Percentiles rank a stretch among this genome's conserved stretches.
Evolutionary conservation across 2,888 invertebrate genomes (phyloP).

Genomic region (Crocallis elinguaria): DNA sequence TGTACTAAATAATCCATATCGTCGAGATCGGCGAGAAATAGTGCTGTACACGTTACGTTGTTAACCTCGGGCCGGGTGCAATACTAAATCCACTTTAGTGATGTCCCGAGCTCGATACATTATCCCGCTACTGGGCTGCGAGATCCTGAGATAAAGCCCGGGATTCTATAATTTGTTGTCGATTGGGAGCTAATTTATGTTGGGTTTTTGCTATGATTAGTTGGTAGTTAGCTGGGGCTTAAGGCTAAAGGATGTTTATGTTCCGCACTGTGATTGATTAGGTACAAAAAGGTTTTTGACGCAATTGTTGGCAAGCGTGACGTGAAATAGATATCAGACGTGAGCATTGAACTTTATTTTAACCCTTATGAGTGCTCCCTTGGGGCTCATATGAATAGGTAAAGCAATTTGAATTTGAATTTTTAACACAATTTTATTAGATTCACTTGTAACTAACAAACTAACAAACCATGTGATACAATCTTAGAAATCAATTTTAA

Average conservation of each 20-base stretch:
- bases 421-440: too few species aligned
- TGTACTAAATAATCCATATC: conserved; percentile 40
- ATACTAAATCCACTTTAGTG: conserved; percentile 75
- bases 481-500: too few species aligned
- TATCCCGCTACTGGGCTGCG: conserved; percentile 70
- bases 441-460: too few species aligned
- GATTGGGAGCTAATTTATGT: conserved; percentile 57
- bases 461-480: too few species aligned
- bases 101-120: conserved; percentile 71
- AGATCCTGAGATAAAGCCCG: conserved; percentile 62
- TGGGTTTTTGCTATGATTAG: conserved; percentile 30
- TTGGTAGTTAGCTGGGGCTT: conserved; percentile 1
- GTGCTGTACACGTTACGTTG: conserved; percentile 51
- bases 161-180: conserved; percentile 63
- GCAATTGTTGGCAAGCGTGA: too few species aligned
- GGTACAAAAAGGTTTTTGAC: too few species aligned
- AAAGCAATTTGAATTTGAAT: too few species aligned
- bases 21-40: conserved; percentile 47
- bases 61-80: conserved; percentile 68
- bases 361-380: too few species aligned
- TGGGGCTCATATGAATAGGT: too few species aligned
- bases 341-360: too few species aligned
- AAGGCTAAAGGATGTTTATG: not conserved
- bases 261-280: too few species aligned
- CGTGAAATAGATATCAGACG: too few species aligned